phyloP scores from a whole-genome alignment of 2,797 vertebrate genomes.

The Takifugu rubripes region DNA sequence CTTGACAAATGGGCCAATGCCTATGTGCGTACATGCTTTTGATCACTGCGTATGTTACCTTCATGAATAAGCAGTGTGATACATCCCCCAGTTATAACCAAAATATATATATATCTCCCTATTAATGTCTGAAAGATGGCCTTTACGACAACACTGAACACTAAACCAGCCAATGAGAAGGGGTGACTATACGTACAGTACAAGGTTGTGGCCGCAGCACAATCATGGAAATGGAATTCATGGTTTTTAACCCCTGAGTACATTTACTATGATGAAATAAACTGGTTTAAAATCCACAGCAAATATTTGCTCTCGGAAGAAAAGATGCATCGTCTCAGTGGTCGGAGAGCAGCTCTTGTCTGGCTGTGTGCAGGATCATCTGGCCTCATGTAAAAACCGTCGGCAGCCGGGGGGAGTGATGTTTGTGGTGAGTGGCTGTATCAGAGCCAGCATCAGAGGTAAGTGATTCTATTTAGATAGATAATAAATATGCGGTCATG shows the following conservation, averaged over 20 bases:
- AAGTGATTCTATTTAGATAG: constrained; percentile 81
- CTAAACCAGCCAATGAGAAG: constrained; percentile 26
- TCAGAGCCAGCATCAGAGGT: constrained; percentile 74
- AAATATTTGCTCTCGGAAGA: constrained; percentile 43
- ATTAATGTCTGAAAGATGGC: constrained; percentile 50
- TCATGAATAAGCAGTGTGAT: constrained; percentile 83
- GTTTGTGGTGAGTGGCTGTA: constrained; percentile 69
- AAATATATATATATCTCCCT: constrained; percentile 77
- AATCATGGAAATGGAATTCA: constrained; percentile 17
- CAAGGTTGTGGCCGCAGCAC: constrained; percentile 22
- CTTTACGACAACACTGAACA: constrained; percentile 30
- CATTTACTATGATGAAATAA: constrained; percentile 32
- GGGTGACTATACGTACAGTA: constrained; percentile 24
- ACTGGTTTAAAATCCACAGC: constrained; percentile 30
- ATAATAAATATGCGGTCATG: constrained; percentile 79
- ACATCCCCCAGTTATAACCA: constrained; percentile 81
- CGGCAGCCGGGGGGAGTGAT: constrained; percentile 53
- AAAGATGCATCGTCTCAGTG: constrained; percentile 57
- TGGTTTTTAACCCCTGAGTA: constrained; percentile 30
- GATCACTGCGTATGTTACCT: constrained; percentile 84
- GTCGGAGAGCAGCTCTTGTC: constrained; percentile 58
- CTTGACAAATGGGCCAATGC: constrained; percentile 98
- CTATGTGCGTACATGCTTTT: constrained; percentile 98
- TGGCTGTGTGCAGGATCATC: constrained; percentile 55
- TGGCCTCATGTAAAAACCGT: constrained; percentile 61